Evolutionary conservation across 2,888 invertebrate genomes (phyloP).

Genomic region (Parasteatoda lunata): DNA sequence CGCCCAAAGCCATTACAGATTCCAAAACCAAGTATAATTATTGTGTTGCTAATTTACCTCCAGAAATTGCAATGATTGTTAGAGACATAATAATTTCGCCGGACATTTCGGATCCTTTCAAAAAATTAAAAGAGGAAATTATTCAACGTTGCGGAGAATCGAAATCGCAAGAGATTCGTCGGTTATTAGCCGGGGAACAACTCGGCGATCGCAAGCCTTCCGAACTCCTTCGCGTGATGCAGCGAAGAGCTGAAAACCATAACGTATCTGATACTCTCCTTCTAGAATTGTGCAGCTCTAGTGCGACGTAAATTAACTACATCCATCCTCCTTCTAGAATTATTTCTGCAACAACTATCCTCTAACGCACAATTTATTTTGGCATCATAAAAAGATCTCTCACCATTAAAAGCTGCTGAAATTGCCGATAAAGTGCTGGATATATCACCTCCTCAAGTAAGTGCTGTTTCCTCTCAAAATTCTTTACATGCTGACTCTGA

Average conservation of each 20-base stretch:
- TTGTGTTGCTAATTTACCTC: background rate
- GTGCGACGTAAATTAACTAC: no score
- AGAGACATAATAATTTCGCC: slow-evolving; percentile 12
- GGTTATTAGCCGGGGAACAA: background rate
- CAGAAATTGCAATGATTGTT: background rate
- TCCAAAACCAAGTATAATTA: slow-evolving; percentile 21
- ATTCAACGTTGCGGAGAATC: background rate
- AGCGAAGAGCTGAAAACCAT: background rate
- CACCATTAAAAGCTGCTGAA: background rate
- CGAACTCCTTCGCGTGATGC: background rate
- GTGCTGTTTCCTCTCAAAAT: background rate
- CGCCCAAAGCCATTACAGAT: no score
- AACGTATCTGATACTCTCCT: background rate
- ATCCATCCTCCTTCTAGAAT: no score
- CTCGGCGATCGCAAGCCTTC: slow-evolving; percentile 9
- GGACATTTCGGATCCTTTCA: background rate
- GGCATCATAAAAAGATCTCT: background rate
- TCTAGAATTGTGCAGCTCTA: no score
- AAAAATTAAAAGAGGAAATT: slow-evolving; percentile 9
- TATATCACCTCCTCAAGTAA: background rate
- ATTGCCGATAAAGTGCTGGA: background rate
- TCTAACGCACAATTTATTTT: background rate
- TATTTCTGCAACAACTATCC: slow-evolving; percentile 2
- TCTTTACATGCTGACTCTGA: background rate
- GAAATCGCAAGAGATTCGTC: background rate